Base-by-base conservation (phyloP, 2,797 vertebrate species). In the Momotus momota region DNA sequence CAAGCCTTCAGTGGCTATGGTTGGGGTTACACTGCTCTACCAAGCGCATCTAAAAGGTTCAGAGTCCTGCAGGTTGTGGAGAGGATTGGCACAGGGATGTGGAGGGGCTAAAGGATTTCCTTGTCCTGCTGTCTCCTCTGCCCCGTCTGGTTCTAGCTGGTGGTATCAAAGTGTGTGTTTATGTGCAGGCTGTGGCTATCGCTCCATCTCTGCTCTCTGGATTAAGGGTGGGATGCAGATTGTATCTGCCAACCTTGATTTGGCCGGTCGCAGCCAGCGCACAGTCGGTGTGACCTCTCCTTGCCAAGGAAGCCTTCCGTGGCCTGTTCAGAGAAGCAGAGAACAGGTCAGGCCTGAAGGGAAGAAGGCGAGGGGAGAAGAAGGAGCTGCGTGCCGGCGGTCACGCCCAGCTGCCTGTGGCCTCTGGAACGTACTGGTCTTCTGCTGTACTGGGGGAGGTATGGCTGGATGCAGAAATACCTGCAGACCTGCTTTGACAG, bases 331-430 rank as follows among this genome's bases (percentile, higher is more conserved):
- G 92, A 88, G 74, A 93, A 88, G 88, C 82, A 58, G 74, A 74
- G 90, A 96, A 55, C 65, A 94, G 81, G 69, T 93, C 84, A 94
- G 69, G 93, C 84, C 6, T 96, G 94, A 93, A 93, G 94, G 81
- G 74, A 93, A 73, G 93, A 33, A 73, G 80, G 90, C 27, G 64
- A 92, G 81, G 62, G 41, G 41, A 43, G 15, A 41, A 93, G 75
- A 90, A 96, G 83, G 92, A 84, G 77, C 48, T 2, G 65, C 0
- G 0, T 74, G 57, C 67, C 21, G 3, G 82, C 86, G 72, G 88
- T 96, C 66, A 78, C 88, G 78, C 94, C 73, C 80, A 94, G 66
- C 78, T 94, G 75, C 19, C 1, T 64, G 49, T 87, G 72, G 90
- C 88, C 90, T 81, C 93, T 94, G 93, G 83, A 67, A 0, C 45